phyloP scores from a whole-genome alignment of 2,888 invertebrate species.

The Agrochola macilenta region DNA sequence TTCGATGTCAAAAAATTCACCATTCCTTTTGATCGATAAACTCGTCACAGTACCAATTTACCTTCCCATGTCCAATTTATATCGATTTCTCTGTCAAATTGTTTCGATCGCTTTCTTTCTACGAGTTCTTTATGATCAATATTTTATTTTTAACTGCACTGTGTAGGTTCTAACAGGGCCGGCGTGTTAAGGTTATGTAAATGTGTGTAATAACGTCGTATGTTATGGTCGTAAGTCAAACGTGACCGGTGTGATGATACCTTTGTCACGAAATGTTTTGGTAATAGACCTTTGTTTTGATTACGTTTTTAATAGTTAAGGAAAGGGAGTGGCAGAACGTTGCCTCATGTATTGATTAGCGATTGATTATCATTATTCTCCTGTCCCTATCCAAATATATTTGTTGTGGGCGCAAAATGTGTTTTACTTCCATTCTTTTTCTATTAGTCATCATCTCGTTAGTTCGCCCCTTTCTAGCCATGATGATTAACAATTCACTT shows the following conservation, averaged over 20 bases:
- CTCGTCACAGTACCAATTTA: slow-evolving; percentile 25
- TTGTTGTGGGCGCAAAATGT: no score
- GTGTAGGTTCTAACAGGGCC: slow-evolving; percentile 36
- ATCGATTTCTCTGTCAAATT: slow-evolving; percentile 74
- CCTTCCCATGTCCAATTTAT: slow-evolving; percentile 64
- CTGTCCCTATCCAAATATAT: no score
- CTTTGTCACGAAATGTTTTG: slow-evolving; percentile 29
- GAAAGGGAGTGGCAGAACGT: background rate
- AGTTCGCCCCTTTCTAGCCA: no score
- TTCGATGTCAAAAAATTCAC: background rate
- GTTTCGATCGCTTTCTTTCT: slow-evolving; percentile 71
- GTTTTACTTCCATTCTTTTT: no score
- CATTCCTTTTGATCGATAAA: slow-evolving; percentile 45
- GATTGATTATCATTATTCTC: no score
- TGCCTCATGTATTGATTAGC: background rate
- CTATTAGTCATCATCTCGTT: no score
- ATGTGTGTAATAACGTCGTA: slow-evolving; percentile 13
- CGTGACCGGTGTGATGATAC: slow-evolving; percentile 9
- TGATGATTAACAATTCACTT: background rate
- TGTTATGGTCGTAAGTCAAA: slow-evolving; percentile 4
- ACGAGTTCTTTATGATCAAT: slow-evolving; percentile 56
- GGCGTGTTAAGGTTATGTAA: slow-evolving; percentile 37
- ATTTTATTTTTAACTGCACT: slow-evolving; percentile 43
- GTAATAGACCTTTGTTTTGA: slow-evolving; percentile 22
- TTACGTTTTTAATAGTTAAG: background rate